These are phyloP conservation scores for Eurois occulta DNA, from an alignment of 2,888 invertebrate genomes.

Conservation along the genomic window DNA sequence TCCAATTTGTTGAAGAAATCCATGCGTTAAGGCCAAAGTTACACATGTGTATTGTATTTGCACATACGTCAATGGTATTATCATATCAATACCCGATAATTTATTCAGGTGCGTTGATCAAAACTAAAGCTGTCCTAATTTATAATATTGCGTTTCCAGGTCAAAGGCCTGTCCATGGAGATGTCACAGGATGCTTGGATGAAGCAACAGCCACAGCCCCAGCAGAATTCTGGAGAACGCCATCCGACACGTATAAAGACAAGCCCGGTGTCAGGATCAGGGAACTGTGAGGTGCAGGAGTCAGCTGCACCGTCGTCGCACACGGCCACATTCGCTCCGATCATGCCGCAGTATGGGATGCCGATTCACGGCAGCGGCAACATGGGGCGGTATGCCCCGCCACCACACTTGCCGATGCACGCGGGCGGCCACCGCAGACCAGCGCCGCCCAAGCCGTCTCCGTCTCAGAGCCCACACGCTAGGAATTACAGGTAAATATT, in stretches of 20 bases:
- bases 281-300: slow-evolving; percentile 89
- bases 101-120: slow-evolving; percentile 49
- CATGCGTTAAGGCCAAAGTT: slow-evolving; percentile 27
- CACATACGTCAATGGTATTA: slow-evolving; percentile 36
- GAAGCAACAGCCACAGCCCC: slow-evolving; percentile 87
- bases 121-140: slow-evolving; percentile 29
- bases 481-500: slow-evolving; percentile 87
- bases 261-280: slow-evolving; percentile 86
- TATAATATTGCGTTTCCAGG: slow-evolving; percentile 76
- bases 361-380: slow-evolving; percentile 82
- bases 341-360: slow-evolving; percentile 84
- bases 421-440: slow-evolving; percentile 86
- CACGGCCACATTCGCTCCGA: slow-evolving; percentile 85
- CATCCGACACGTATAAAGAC: slow-evolving; percentile 87
- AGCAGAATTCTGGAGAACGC: slow-evolving; percentile 83
- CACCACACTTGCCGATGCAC: slow-evolving; percentile 91
- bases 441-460: slow-evolving; percentile 88
- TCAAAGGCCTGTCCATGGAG: slow-evolving; percentile 89
- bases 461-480: slow-evolving; percentile 89
- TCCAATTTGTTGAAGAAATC: slow-evolving; percentile 24
- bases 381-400: slow-evolving; percentile 89
- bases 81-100: slow-evolving; percentile 32
- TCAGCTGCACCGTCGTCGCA: slow-evolving; percentile 89
- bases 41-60: slow-evolving; percentile 41
- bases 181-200: slow-evolving; percentile 89